phyloP scores from a whole-genome alignment of 2,113 vertebrate species.

The Macaca fascicularis region T2T-MFA8v1.1 NC_088379.1:130834501-130835000 shows the following conservation, averaged over 20 bases:
- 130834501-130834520: neutral
- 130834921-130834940: neutral
- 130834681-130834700: neutral
- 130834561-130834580: neutral
- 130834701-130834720: accelerated
- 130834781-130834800: neutral
- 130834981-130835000: neutral
- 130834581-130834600: neutral
- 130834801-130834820: neutral
- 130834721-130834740: accelerated
- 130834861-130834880: neutral
- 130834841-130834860: neutral
- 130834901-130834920: neutral
- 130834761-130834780: too few species aligned
- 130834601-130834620: neutral
- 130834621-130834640: neutral
- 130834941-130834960: neutral
- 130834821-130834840: neutral
- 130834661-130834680: neutral
- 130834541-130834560: neutral
- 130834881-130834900: neutral
- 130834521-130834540: neutral
- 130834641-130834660: neutral
- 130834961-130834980: neutral
- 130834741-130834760: neutral